Conservation (phyloP, 2,888 invertebrate species). For the Diadegma fenestrale region DNA sequence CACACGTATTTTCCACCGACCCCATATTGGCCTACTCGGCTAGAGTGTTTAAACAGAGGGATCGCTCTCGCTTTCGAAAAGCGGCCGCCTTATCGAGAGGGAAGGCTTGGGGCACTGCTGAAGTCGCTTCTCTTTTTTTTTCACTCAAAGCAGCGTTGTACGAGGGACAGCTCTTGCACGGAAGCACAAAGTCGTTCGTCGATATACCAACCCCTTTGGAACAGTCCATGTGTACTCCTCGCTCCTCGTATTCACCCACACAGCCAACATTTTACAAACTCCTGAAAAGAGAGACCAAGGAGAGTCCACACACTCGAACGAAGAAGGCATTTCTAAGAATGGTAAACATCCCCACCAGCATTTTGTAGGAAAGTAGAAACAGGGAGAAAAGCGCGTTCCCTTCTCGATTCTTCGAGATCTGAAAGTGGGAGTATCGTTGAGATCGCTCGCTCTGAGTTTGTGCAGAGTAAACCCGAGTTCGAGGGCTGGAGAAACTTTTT, state of each 20-base stretch:
- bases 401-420: background rate
- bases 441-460: background rate
- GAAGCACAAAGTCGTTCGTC: slow-evolving; percentile 51
- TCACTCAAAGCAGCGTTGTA: background rate
- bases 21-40: slow-evolving; percentile 50
- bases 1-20: slow-evolving; percentile 30
- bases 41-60: slow-evolving; percentile 64
- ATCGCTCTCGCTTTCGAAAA: slow-evolving; percentile 54
- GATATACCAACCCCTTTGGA: slow-evolving; percentile 49
- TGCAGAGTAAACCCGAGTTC: background rate
- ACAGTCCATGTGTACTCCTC: slow-evolving; percentile 11
- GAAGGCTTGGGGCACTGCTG: slow-evolving; percentile 40
- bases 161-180: background rate
- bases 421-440: background rate
- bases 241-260: background rate
- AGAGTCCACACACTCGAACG: slow-evolving; percentile 54
- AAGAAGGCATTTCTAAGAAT: slow-evolving; percentile 44
- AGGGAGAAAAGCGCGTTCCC: slow-evolving; percentile 15
- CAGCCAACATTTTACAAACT: slow-evolving; percentile 17
- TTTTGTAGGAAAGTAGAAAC: background rate
- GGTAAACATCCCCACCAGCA: slow-evolving; percentile 58
- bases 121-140: slow-evolving; percentile 20
- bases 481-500: background rate
- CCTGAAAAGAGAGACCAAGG: slow-evolving; percentile 41
- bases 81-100: slow-evolving; percentile 57